phyloP scores from a whole-genome alignment of 2,797 vertebrate genomes.

The Sebastes umbrosus region DNA sequence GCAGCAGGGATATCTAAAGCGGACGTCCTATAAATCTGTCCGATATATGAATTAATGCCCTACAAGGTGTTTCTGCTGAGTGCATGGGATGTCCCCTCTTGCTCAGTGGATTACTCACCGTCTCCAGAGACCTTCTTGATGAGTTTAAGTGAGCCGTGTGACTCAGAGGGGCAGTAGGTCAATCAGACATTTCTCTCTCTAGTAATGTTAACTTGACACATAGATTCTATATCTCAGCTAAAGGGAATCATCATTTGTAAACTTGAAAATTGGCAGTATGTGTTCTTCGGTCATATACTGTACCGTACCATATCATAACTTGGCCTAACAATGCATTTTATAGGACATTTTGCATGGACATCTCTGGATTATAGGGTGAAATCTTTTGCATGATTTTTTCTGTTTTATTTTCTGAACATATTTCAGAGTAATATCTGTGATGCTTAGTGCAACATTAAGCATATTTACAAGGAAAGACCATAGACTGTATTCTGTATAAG shows the following conservation, averaged over 20 bases:
- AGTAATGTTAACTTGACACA: not conserved
- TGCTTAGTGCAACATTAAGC: not conserved
- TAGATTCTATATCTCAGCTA: not conserved
- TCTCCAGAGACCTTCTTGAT: slow-evolving; percentile 9
- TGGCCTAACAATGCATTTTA: not conserved
- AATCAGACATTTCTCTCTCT: not conserved
- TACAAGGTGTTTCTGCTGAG: slow-evolving; percentile 61
- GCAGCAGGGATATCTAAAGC: not conserved
- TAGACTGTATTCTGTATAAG: no score
- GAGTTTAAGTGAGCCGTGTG: not conserved
- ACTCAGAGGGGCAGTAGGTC: not conserved
- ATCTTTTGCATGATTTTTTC: not conserved
- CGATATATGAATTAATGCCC: slow-evolving; percentile 14
- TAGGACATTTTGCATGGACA: not conserved
- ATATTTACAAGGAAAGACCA: not conserved
- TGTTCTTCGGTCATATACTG: not conserved
- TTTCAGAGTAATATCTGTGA: not conserved
- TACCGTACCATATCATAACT: rapidly evolving
- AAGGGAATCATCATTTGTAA: not conserved
- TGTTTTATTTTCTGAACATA: not conserved
- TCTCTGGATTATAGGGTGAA: not conserved
- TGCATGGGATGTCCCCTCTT: not conserved
- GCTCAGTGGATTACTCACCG: not conserved
- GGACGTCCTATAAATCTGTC: not conserved
- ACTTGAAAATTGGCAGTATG: not conserved